These are phyloP conservation scores for Brienomyrus longianalis DNA, from an alignment of 2,113 vertebrate species.

Conservation along the genomic window DNA sequence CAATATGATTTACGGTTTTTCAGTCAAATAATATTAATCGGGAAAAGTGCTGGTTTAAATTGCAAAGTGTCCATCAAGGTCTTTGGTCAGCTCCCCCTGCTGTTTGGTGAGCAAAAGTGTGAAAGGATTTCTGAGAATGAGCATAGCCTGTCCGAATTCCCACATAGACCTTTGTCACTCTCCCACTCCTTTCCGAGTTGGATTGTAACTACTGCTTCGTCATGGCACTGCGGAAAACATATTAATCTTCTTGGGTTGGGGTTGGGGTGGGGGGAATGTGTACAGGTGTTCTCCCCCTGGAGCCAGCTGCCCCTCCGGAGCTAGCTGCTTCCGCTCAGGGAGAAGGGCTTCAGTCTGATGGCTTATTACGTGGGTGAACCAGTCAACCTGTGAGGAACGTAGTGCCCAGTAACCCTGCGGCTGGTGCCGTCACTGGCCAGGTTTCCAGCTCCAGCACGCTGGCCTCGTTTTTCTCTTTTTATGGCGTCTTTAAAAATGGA, in stretches of 20 bases:
- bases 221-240: not conserved
- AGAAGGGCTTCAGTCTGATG: not conserved
- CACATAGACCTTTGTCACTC: not conserved
- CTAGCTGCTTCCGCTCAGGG: not conserved
- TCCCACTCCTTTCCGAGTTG: not conserved
- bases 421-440: not conserved
- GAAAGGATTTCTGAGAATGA: not conserved
- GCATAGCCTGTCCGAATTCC: not conserved
- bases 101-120: not conserved
- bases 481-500: not conserved
- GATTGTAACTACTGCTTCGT: not conserved
- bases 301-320: not conserved
- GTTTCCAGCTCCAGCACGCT: not conserved
- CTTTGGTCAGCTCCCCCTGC: not conserved
- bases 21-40: not conserved
- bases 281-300: not conserved
- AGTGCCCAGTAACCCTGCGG: not conserved
- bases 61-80: not conserved
- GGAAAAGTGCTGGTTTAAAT: not conserved
- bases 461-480: not conserved
- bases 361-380: not conserved
- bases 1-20: not conserved
- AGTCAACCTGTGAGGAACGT: not conserved
- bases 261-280: not conserved
- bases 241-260: not conserved